phyloP scores from a whole-genome alignment of 2,113 vertebrate species.

The Dermatemys mawii region DNA sequence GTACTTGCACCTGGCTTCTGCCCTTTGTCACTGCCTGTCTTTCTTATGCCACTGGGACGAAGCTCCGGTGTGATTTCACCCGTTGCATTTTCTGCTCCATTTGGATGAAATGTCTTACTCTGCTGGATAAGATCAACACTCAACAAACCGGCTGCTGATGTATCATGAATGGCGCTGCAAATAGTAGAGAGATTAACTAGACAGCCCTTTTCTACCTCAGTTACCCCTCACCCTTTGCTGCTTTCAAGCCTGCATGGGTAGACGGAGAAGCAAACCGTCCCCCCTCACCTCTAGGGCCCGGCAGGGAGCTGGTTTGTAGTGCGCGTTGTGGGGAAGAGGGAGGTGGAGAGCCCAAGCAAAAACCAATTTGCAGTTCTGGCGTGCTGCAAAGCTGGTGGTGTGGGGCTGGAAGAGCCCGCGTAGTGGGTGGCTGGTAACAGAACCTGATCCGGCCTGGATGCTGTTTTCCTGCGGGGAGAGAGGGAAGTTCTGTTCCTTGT shows the following conservation, averaged over 20 bases:
- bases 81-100: not conserved
- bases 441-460: not conserved
- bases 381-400: not conserved
- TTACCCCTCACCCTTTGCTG: not conserved
- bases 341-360: not conserved
- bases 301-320: not conserved
- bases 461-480: not conserved
- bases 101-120: not conserved
- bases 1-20: not conserved
- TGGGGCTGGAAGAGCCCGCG: not conserved
- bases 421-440: too few relatives aligned
- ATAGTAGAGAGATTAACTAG: not conserved
- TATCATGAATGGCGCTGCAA: not conserved
- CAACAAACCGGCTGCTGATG: not conserved
- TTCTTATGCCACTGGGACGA: not conserved
- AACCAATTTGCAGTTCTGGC: not conserved
- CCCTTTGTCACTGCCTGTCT: not conserved
- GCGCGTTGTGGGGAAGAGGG: not conserved
- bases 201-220: not conserved
- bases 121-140: not conserved
- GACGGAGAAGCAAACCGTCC: not conserved
- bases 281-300: not conserved
- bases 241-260: not conserved
- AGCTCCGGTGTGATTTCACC: not conserved
- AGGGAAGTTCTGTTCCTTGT: not conserved